These are phyloP conservation scores for Fopius arisanus DNA, from an alignment of 1,140 invertebrate genomes.

Conservation along the genomic window DNA sequence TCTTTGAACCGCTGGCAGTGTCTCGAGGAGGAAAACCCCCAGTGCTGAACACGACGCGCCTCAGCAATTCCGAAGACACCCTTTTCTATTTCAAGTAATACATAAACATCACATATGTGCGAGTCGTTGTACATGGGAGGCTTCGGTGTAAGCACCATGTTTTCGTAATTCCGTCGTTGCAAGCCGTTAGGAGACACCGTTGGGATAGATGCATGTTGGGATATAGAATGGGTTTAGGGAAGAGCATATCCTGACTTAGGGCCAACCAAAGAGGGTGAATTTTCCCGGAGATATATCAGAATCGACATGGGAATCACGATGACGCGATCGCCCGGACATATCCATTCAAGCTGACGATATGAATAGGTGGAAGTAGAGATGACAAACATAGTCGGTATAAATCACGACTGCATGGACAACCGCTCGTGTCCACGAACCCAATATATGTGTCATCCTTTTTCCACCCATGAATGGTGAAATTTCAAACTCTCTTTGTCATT, in stretches of 20 bases:
- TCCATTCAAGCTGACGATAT: not conserved
- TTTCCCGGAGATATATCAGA: not conserved
- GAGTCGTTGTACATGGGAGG: too few species aligned
- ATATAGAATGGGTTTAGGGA: not conserved
- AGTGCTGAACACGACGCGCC: constrained; percentile 12
- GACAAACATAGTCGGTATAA: not conserved
- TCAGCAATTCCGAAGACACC: constrained; percentile 16
- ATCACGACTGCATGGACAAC: not conserved
- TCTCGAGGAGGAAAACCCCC: not conserved
- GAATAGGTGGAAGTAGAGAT: not conserved
- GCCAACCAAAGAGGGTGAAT: not conserved
- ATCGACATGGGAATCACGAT: not conserved
- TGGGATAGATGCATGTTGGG: not conserved
- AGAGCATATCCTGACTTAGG: not conserved
- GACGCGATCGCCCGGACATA: not conserved
- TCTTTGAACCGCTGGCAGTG: constrained; percentile 11
- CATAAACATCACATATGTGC: constrained; percentile 5
- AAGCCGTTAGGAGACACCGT: constrained; percentile 7
- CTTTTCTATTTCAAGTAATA: not conserved
- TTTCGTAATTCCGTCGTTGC: constrained; percentile 20
- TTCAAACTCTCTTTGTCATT: not conserved
- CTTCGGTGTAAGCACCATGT: constrained; percentile 1
- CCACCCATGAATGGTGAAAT: not conserved
- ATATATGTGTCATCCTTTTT: not conserved
- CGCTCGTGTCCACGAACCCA: not conserved